Evolutionary conservation across 2,113 vertebrate genomes (phyloP), one percentile per base, ranked within the genome.

Genomic region (Barbus barbus): DNA sequence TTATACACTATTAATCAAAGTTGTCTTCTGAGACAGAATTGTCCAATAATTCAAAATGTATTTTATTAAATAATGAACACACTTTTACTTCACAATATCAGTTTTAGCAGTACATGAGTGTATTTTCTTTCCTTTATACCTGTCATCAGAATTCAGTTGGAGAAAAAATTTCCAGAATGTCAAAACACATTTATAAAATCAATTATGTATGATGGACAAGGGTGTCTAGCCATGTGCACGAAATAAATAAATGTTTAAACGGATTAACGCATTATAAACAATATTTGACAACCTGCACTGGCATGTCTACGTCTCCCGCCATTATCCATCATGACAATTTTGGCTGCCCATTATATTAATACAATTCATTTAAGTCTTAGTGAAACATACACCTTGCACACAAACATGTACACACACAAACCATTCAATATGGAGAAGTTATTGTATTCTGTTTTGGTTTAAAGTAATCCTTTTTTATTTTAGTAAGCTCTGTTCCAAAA

Each of bases 151-250:
- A 90, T 86, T 83, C 79, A 82, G 78, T 48, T 85, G 65, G 81
- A 83, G 78, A 86, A 83, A 84, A 28, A 63, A 81, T 61, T 82
- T 58, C 69, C 9, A 33, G 48, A 83, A 67, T 84, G 86, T 82
- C 73, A 77, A 85, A 86, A 60, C 81, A 61, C 74, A 89, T 87
- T 85, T 71, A 88, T 82, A 85, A 20, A 81, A 90, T 88, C 84
- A 87, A 88, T 90, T 89, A 91, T 83, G 77, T 74, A 87, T 86
- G 87, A 88, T 84, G 89, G 78, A 84, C 84, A 72, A 82, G 85
- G 75, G 85, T 82, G 53, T 82, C 69, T 71, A 78, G 74, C 71
- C 51, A 87, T 81, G 87, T 80, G 56, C 72, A 85, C 80, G 86
- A 90, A 84, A 85, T 79, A 87, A 89, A 88, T 86, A 82, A 77